Conservation (phyloP, 2,888 invertebrate species). For the Cheilosia pagana region DNA sequence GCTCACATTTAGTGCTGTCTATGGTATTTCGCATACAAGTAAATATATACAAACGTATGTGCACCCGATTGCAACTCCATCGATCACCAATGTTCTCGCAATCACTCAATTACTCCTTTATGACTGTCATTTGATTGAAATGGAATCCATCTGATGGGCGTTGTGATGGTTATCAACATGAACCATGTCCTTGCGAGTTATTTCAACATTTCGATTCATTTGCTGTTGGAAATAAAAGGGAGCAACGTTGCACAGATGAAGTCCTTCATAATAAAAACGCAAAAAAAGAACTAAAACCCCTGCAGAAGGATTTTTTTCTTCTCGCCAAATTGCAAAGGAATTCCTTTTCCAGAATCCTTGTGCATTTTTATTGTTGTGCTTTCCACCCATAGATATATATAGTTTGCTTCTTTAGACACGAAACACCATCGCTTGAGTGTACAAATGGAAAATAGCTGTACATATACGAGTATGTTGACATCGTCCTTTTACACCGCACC, state of each 20-base stretch:
- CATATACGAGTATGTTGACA: slow-evolving; percentile 50
- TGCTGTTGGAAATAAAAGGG: slow-evolving; percentile 27
- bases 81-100: slow-evolving; percentile 62
- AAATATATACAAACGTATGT: not conserved
- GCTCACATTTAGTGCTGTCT: not conserved
- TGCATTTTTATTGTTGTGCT: slow-evolving; percentile 68
- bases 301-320: slow-evolving; percentile 21
- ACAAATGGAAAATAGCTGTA: slow-evolving; percentile 28
- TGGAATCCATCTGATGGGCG: slow-evolving; percentile 63
- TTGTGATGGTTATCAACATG: not conserved
- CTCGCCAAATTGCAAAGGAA: slow-evolving; percentile 64
- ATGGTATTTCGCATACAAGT: slow-evolving; percentile 22
- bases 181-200: slow-evolving; percentile 42
- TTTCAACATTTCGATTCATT: slow-evolving; percentile 49
- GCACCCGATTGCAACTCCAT: slow-evolving; percentile 30
- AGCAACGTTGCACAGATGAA: slow-evolving; percentile 46
- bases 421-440: slow-evolving; percentile 39
- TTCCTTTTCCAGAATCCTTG: slow-evolving; percentile 47
- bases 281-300: slow-evolving; percentile 41
- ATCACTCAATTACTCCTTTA: slow-evolving; percentile 75
- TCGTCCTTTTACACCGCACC: slow-evolving; percentile 63
- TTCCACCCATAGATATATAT: slow-evolving; percentile 8
- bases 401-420: not conserved
- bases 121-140: slow-evolving; percentile 72
- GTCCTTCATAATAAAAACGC: slow-evolving; percentile 30